Percentiles rank a stretch among this genome's conserved stretches.
phyloP scores from a whole-genome alignment of 2,113 vertebrate species.

The Phylloscopus trochilus region DNA sequence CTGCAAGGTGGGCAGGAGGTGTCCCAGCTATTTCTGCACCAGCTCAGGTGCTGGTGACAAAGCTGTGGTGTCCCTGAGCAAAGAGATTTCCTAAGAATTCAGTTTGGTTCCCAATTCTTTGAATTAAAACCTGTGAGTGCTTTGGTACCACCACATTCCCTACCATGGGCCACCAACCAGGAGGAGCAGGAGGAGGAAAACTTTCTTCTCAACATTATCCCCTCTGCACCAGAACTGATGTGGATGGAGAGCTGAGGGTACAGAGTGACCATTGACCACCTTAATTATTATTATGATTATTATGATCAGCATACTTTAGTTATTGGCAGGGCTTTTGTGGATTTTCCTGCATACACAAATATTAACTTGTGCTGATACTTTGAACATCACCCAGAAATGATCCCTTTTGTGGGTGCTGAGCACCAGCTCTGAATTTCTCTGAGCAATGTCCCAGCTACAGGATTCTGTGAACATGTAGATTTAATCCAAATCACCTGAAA shows the following conservation, averaged over 20 bases:
- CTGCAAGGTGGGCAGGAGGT: neutral
- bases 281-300: too few species aligned
- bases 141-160: rapidly evolving
- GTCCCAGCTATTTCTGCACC: neutral
- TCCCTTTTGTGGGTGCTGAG: neutral
- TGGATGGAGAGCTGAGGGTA: neutral
- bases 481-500: neutral
- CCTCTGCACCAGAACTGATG: neutral
- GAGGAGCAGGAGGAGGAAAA: neutral
- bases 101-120: neutral
- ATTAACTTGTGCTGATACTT: neutral
- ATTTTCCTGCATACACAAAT: neutral
- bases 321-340: neutral
- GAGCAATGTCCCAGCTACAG: rapidly evolving
- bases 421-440: neutral
- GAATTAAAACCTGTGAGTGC: neutral
- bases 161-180: neutral
- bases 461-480: neutral
- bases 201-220: neutral
- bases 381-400: neutral
- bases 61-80: neutral
- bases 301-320: neutral
- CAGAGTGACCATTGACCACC: neutral
- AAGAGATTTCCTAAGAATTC: neutral
- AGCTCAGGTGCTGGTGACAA: neutral